A percentile compares a stretch with the other conserved stretches of the same genome.
phyloP scores from a whole-genome alignment of 2,113 vertebrate species.

The Pachycephala philippinensis region DNA sequence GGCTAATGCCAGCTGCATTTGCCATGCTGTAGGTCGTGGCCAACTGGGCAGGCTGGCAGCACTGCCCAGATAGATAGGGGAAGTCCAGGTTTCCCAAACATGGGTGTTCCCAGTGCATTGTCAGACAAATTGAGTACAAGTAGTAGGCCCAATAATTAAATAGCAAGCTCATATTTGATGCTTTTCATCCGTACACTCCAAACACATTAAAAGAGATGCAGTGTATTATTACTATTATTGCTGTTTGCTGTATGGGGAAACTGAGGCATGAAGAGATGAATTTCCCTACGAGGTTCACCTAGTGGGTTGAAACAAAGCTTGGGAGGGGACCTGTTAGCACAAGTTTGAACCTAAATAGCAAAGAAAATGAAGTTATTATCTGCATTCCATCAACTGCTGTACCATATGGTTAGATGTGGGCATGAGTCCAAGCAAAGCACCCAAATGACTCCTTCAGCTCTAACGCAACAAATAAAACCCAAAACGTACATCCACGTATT shows the following conservation, averaged over 20 bases:
- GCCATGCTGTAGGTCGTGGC: neutral
- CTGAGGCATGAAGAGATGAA: neutral
- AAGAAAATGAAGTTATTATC: slow-evolving; percentile 53
- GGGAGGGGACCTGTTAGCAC: slow-evolving; percentile 35
- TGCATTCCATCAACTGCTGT: slow-evolving; percentile 43
- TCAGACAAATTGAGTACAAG: neutral
- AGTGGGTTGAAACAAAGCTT: neutral
- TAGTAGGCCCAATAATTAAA: neutral
- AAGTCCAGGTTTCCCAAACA: neutral
- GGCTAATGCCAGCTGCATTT: neutral
- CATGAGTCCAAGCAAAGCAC: slow-evolving; percentile 15
- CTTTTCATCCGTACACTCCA: neutral
- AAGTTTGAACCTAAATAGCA: slow-evolving; percentile 52
- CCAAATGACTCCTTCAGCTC: neutral
- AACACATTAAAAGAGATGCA: neutral
- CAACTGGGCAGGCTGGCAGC: neutral
- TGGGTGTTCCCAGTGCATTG: neutral
- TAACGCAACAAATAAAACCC: slow-evolving; percentile 16
- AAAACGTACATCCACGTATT: neutral
- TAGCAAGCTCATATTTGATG: neutral
- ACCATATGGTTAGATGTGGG: slow-evolving; percentile 25
- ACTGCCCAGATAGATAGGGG: neutral
- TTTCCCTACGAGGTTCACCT: neutral
- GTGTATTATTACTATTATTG: neutral
- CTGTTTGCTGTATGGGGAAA: neutral